Evolutionary conservation across 2,888 invertebrate genomes (phyloP).

Genomic region (Perizoma affinitatum): DNA sequence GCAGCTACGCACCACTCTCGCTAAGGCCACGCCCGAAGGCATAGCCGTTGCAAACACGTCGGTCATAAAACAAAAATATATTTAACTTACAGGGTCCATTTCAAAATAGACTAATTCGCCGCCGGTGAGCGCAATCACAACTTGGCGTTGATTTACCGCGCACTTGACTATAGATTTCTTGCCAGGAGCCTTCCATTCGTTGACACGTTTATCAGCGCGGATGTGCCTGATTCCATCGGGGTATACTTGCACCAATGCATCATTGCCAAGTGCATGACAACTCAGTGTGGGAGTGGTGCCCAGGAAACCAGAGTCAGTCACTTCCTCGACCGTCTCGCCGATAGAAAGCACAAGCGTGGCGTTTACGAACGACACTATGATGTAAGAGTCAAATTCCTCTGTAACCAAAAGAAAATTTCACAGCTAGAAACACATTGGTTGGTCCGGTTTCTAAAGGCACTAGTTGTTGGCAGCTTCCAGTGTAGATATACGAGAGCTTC

Average conservation of each 20-base stretch:
- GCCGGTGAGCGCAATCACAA: slow-evolving; percentile 98
- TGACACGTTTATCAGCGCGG: slow-evolving; percentile 98
- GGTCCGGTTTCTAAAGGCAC: slow-evolving; percentile 47
- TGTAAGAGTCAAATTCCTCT: slow-evolving; percentile 99
- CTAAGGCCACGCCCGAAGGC: slow-evolving; percentile 59
- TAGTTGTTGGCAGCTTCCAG: slow-evolving; percentile 57
- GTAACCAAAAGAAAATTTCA: slow-evolving; percentile 85
- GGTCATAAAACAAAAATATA: slow-evolving; percentile 34
- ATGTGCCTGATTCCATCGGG: slow-evolving; percentile 99
- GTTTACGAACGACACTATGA: slow-evolving; percentile 99
- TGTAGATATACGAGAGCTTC: slow-evolving; percentile 54
- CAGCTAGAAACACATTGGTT: slow-evolving; percentile 45
- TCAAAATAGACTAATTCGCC: slow-evolving; percentile 99
- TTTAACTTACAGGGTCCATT: slow-evolving; percentile 96
- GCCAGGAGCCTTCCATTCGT: slow-evolving; percentile 99
- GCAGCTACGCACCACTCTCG: slow-evolving; percentile 80
- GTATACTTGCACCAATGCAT: slow-evolving; percentile 99
- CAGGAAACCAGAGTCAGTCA: slow-evolving; percentile 99
- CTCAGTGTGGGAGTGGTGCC: slow-evolving; percentile 99
- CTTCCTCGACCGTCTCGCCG: slow-evolving; percentile 99
- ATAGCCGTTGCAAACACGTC: slow-evolving; percentile 66
- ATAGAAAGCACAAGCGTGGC: slow-evolving; percentile 99
- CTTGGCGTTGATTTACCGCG: slow-evolving; percentile 99
- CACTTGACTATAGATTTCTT: slow-evolving; percentile 98
- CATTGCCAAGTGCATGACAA: slow-evolving; percentile 98